A percentile compares a stretch with the other conserved stretches of the same genome.
Conservation (phyloP, 2,888 invertebrate genomes). For the Zootermopsis nevadensis region DNA sequence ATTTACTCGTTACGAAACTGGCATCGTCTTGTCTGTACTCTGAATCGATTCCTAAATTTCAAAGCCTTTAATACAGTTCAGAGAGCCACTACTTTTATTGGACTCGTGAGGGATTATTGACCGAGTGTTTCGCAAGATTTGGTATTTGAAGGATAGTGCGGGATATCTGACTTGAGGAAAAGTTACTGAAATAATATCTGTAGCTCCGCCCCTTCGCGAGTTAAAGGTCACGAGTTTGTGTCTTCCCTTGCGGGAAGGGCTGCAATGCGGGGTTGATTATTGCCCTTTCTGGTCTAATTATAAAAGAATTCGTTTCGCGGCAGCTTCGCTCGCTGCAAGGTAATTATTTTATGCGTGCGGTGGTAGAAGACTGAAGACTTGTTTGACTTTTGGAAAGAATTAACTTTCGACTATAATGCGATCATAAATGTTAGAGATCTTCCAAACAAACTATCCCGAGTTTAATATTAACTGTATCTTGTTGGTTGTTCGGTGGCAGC, state of each 20-base stretch:
- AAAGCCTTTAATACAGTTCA: background rate
- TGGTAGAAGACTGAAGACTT: constrained; percentile 16
- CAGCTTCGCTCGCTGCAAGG: constrained; percentile 23
- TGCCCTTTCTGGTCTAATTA: constrained; percentile 47
- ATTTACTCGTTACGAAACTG: background rate
- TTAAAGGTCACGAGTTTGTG: background rate
- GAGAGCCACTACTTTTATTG: background rate
- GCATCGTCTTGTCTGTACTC: background rate
- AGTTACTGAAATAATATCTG: background rate
- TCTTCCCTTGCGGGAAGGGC: background rate
- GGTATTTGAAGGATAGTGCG: background rate
- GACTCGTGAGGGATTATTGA: background rate
- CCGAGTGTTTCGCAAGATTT: background rate
- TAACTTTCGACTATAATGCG: constrained; percentile 25
- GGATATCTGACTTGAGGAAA: background rate
- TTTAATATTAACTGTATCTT: constrained; percentile 16
- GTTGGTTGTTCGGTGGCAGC: background rate
- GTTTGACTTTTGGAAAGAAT: constrained; percentile 34
- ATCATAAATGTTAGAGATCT: background rate
- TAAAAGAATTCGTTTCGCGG: constrained; percentile 40
- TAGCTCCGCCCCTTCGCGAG: background rate
- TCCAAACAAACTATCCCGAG: background rate
- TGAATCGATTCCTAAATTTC: background rate
- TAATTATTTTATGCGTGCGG: constrained; percentile 38
- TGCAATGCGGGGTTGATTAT: constrained; percentile 34